Base-by-base conservation (phyloP, 2,888 invertebrate species). In the Mystacides longicornis region DNA sequence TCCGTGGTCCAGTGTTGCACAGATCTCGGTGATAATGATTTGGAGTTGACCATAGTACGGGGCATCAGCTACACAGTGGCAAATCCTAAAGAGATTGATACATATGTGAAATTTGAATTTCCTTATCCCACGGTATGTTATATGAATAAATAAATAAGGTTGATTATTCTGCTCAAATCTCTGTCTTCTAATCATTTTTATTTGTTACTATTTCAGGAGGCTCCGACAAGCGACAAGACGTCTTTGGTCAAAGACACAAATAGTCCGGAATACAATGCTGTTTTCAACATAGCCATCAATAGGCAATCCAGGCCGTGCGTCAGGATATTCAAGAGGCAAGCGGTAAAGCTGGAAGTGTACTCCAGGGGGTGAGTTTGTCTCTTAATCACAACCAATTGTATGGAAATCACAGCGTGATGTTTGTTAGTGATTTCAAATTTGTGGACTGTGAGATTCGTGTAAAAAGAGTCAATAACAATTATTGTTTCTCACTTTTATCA, bases 1-100 rank as follows among this genome's bases (percentile, higher is more conserved):
- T 85, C 93, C 1, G 86, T 96, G 63, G 90, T 97, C 49, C 90
- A 93, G 79, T 93, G 92, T 73, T 92, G 91, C 69, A 91, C 93
- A n/a, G 96, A 97, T 67, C 78, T 97, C 60, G 87, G 85, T 45
- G 95, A 94, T 69, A 89, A 88, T 71, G 94, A 95, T 66, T 73
- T 96, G 64, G 93, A 96, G 75, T 74, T 97, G 63, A 83, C 81
- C 20, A 82, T 96, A 59, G 80, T 93, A 1, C 82, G 93, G 64
- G 96, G 96, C 49, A 84, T 95, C 58, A 90, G 90, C 64, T 93
- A 89, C 72, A 85, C 83, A 69, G 89, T 90, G 47, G 73, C 83
- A 53, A 87, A 89, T 69, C 86, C 92, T 0, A 89, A 89, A 67
- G 93, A 95, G 58, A 80, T 93, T 23, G 94, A 96, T 66, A 94